phyloP scores from a whole-genome alignment of 2,888 invertebrate species.

The Chrysolina haemoptera region DNA sequence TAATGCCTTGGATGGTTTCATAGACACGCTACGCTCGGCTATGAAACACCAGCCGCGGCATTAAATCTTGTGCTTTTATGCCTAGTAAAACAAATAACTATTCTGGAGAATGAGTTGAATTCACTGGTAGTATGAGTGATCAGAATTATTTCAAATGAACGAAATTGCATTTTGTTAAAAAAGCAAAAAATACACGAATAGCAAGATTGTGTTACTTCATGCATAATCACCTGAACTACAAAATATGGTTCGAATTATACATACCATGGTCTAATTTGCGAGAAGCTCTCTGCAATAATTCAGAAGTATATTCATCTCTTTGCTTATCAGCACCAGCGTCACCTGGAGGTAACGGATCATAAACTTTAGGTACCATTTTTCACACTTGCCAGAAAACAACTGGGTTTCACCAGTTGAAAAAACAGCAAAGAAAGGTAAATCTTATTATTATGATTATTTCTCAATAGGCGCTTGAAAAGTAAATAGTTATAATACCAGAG shows the following conservation, averaged over 20 bases:
- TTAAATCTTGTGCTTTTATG: no score
- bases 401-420: not conserved
- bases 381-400: not conserved
- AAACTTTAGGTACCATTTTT: not conserved
- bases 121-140: no score
- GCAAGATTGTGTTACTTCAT: no score
- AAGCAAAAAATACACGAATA: no score
- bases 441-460: not conserved
- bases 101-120: no score
- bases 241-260: not conserved
- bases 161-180: no score
- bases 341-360: not conserved
- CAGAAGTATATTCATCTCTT: not conserved
- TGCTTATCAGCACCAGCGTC: not conserved
- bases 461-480: not conserved
- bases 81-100: no score
- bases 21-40: no score
- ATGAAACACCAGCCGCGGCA: no score
- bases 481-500: not conserved
- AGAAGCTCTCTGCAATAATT: not conserved
- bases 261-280: not conserved
- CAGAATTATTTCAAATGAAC: no score
- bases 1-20: no score
- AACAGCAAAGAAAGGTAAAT: not conserved
- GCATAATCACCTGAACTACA: no score